Base-by-base conservation (phyloP, 2,113 vertebrate genomes). In the Dryoscopus gambensis region DNA sequence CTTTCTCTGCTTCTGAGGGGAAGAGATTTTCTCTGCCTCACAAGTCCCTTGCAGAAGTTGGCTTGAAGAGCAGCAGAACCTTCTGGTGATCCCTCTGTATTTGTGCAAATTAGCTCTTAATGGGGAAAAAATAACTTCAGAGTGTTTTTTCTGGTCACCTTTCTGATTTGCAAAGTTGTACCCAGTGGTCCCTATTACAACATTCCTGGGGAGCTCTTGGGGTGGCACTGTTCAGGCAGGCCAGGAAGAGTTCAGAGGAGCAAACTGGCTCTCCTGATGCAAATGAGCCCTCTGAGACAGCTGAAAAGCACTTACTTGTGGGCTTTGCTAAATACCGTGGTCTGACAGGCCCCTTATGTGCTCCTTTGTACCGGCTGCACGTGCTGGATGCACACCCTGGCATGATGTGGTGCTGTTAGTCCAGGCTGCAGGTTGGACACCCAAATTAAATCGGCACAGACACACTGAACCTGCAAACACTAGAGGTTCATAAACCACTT, bases 221-320 rank as follows among this genome's bases (percentile, higher is more conserved):
- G 24, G 20, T 88, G 67, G 63, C 79, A 84, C 12, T 74, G 90
- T 71, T 94, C 57, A 60, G 90, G 70, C 82, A 94, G 84, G 82
- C 74, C 44, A 56, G 50, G 88, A 42, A 57, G n/a, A 2, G 2
- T 33, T 80, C 53, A 71, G 70, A 92, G 82, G 59, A 79, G 69
- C 53, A 81, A 87, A 67, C 52, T 6, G 25, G 20, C 81, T 75
- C 44, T 71, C 47, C 64, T 0, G 1, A 64, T 75, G 74, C 19
- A 89, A 56, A 96, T 64, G 40, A 95, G 35, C 49, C 62, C 57
- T 82, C 95, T 85, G 67, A 93, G 82, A 85, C 57, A 73, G 37
- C 65, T 76, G 65, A 57, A 79, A 79, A 83, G 40, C 12, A 75
- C 82, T 93, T 95, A 90, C 63, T 91, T 85, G 87, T 93, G 92